phyloP scores from a whole-genome alignment of 2,113 vertebrate species.

The Chlamydotis undulata region DNA sequence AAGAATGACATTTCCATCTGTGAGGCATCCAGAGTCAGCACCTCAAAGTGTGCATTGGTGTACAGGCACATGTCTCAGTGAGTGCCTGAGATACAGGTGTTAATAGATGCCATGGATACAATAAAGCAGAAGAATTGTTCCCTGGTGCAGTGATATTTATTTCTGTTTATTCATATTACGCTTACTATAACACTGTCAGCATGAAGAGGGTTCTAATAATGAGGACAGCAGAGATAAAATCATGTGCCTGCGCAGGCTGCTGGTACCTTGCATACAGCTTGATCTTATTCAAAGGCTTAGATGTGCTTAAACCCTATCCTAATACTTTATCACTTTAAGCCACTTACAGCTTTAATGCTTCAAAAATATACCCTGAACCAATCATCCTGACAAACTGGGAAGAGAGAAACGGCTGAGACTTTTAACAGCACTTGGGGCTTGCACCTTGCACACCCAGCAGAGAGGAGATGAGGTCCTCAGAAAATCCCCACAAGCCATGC shows the following conservation, averaged over 20 bases:
- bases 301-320: background rate
- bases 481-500: background rate
- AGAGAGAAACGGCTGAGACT: background rate
- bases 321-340: slow-evolving; percentile 42
- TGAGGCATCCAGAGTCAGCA: background rate
- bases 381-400: background rate
- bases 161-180: slow-evolving; percentile 27
- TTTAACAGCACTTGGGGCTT: background rate
- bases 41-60: background rate
- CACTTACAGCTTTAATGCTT: slow-evolving; percentile 18
- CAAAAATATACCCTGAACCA: background rate
- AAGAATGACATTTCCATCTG: background rate
- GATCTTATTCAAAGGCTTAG: slow-evolving; percentile 43
- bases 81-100: background rate
- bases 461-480: background rate
- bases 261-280: slow-evolving; percentile 9
- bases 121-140: background rate
- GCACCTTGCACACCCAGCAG: background rate
- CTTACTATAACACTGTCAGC: slow-evolving; percentile 10
- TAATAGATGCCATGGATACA: slow-evolving; percentile 9
- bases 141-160: background rate
- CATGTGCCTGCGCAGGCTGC: background rate
- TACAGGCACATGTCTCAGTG: background rate
- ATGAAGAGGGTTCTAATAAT: slow-evolving; percentile 21
- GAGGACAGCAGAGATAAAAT: slow-evolving; percentile 34